These are phyloP conservation scores for Eira barbara DNA, from an alignment of 2,113 vertebrate species.

Conservation along the genomic window DNA sequence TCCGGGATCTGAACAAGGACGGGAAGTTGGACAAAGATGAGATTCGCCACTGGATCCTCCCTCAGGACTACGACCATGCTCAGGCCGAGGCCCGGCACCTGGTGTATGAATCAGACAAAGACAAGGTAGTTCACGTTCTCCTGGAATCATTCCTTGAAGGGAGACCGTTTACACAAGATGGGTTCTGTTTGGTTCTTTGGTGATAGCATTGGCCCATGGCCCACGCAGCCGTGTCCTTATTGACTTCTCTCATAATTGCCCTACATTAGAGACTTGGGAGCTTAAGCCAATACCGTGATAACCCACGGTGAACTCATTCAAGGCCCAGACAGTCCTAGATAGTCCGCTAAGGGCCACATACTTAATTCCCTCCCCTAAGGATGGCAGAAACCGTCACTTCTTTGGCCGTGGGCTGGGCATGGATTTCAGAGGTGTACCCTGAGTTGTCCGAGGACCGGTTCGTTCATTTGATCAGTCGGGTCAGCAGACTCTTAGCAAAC, in stretches of 20 bases:
- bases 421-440: neutral
- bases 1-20: conserved; percentile 96
- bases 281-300: neutral
- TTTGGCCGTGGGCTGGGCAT: neutral
- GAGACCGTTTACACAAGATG: conserved; percentile 4
- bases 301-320: neutral
- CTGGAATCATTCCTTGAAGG: neutral
- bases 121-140: conserved; percentile 87
- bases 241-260: neutral
- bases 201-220: neutral
- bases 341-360: neutral
- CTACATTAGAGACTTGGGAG: neutral
- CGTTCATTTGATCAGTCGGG: neutral
- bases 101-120: conserved; percentile 93
- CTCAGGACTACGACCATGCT: conserved; percentile 96
- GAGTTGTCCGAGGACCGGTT: neutral
- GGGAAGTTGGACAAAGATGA: conserved; percentile 97
- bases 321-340: neutral
- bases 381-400: neutral
- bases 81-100: conserved; percentile 96
- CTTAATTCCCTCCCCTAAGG: neutral
- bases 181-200: neutral
- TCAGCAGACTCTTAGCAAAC: neutral
- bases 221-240: neutral
- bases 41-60: conserved; percentile 98